phyloP scores from a whole-genome alignment of 2,797 vertebrate genomes.

The Thalassophryne amazonica region DNA sequence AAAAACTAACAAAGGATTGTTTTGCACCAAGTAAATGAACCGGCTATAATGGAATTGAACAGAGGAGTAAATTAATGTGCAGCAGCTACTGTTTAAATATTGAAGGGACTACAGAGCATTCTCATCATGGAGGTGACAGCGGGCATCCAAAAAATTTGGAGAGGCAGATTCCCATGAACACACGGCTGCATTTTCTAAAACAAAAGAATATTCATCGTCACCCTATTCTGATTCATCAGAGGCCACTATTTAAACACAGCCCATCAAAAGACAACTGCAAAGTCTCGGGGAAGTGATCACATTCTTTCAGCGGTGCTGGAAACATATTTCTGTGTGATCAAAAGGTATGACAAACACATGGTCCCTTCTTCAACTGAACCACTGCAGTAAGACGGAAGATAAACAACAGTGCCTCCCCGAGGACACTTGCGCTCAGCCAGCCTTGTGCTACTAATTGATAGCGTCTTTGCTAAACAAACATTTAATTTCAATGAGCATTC shows the following conservation, averaged over 20 bases:
- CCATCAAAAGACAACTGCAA: background rate
- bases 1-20: conserved; percentile 1
- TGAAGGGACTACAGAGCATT: too few relatives aligned
- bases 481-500: conserved; percentile 34
- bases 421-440: conserved; percentile 27
- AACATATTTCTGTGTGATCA: conserved; percentile 26
- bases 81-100: too few relatives aligned
- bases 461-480: conserved; percentile 42
- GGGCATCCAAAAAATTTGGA: too few relatives aligned
- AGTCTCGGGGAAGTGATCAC: background rate
- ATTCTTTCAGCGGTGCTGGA: conserved; percentile 3
- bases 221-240: background rate
- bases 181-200: background rate
- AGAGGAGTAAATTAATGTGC: conserved; percentile 24
- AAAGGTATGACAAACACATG: conserved; percentile 16
- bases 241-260: too few relatives aligned
- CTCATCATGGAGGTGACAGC: too few relatives aligned
- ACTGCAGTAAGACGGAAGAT: background rate
- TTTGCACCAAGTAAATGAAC: conserved; percentile 43
- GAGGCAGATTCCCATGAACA: conserved; percentile 7
- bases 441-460: conserved; percentile 42
- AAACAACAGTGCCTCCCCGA: conserved; percentile 41
- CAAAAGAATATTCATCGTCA: background rate
- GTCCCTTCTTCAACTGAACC: background rate
- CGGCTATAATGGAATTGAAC: conserved; percentile 10